Percentiles rank a stretch among this genome's conserved stretches.
phyloP scores from a whole-genome alignment of 2,888 invertebrate species.

The Plagodis pulveraria region DNA sequence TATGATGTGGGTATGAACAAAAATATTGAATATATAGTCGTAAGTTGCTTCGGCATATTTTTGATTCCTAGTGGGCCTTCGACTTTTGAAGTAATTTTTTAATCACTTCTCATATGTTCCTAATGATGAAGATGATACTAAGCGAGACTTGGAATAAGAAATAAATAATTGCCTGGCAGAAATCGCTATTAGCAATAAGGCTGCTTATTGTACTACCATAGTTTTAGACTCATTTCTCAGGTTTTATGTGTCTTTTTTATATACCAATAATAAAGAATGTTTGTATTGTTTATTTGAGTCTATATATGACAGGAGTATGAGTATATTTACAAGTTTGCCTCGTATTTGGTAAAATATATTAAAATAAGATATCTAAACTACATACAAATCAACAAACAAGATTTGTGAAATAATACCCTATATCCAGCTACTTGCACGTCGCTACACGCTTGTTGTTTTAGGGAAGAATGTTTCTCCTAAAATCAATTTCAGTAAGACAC shows the following conservation, averaged over 20 bases:
- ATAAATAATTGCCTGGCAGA: too few species aligned
- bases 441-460: constrained; percentile 4
- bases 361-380: background rate
- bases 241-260: too few species aligned
- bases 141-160: too few species aligned
- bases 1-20: background rate
- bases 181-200: background rate
- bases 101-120: too few species aligned
- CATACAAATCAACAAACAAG: background rate
- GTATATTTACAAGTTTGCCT: background rate
- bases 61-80: too few species aligned
- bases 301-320: too few species aligned
- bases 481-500: constrained; percentile 57
- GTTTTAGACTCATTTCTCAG: too few species aligned
- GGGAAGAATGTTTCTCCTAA: constrained; percentile 44
- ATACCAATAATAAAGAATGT: too few species aligned
- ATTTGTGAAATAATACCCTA: background rate
- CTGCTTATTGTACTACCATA: background rate
- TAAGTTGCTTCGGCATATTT: too few species aligned
- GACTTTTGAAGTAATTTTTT: too few species aligned
- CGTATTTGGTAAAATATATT: background rate
- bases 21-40: background rate
- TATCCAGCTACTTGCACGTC: background rate
- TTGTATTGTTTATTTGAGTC: too few species aligned
- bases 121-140: too few species aligned